Conservation (phyloP, 2,888 invertebrate species). For the Euclidia mi region DNA sequence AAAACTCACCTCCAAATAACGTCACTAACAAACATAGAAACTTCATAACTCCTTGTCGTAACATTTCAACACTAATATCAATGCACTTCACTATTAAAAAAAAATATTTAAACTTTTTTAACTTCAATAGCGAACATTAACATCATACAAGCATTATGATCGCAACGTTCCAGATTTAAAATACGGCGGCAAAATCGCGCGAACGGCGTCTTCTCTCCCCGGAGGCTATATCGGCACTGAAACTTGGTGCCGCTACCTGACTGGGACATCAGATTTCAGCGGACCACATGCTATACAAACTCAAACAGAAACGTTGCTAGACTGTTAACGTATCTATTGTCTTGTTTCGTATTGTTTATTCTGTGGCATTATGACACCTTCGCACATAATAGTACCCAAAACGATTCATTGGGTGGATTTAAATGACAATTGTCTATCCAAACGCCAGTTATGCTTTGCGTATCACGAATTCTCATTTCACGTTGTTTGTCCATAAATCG, state of each 20-base stretch:
- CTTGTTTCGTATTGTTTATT: slow-evolving; percentile 17
- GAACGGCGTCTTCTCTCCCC: slow-evolving; percentile 59
- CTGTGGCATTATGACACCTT: slow-evolving; percentile 53
- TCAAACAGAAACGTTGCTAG: slow-evolving; percentile 30
- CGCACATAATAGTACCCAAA: slow-evolving; percentile 50
- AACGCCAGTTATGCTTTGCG: slow-evolving; percentile 59
- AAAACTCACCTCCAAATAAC: slow-evolving; percentile 78
- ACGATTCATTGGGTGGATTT: slow-evolving; percentile 69
- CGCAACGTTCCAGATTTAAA: slow-evolving; percentile 51
- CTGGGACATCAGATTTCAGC: slow-evolving; percentile 63
- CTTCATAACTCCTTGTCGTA: slow-evolving; percentile 64
- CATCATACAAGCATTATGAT: slow-evolving; percentile 47
- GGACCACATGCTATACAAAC: slow-evolving; percentile 42
- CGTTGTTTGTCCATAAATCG: slow-evolving; percentile 42
- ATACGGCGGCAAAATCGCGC: slow-evolving; percentile 52
- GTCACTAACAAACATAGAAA: slow-evolving; percentile 70
- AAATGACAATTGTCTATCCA: slow-evolving; percentile 68
- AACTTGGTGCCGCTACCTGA: slow-evolving; percentile 57
- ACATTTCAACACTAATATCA: slow-evolving; percentile 68
- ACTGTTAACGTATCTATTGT: slow-evolving; percentile 37
- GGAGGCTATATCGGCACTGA: slow-evolving; percentile 65
- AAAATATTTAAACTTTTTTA: slow-evolving; percentile 28
- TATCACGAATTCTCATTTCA: slow-evolving; percentile 60
- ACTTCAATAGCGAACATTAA: slow-evolving; percentile 33
- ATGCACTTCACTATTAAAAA: slow-evolving; percentile 53